These are phyloP conservation scores for Crotalus horridus DNA, from an alignment of 2,113 vertebrate genomes.

Conservation along the genomic window DNA sequence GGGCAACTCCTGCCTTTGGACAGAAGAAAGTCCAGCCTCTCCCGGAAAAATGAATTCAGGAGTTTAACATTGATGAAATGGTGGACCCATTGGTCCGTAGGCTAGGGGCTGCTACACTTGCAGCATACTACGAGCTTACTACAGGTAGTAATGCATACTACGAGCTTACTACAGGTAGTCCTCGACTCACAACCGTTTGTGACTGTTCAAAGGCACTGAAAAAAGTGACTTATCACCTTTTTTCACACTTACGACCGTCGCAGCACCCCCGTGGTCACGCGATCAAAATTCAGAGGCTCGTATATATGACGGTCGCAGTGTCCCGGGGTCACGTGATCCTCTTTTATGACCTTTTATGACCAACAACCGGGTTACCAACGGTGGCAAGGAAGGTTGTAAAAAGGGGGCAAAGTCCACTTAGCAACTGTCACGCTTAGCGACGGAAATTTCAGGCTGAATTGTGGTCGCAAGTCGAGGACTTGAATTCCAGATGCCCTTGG, in stretches of 20 bases:
- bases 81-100: neutral
- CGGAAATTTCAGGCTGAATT: neutral
- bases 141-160: neutral
- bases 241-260: neutral
- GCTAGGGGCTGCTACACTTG: neutral
- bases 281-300: neutral
- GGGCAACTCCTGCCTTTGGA: neutral
- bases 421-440: neutral
- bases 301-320: no score
- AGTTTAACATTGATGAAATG: neutral
- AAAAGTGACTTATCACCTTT: neutral
- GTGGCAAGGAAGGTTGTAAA: neutral
- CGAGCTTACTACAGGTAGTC: neutral
- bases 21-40: neutral
- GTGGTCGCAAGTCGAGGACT: neutral
- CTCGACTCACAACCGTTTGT: neutral
- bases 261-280: no score
- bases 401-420: neutral
- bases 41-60: neutral
- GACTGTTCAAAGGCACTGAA: neutral
- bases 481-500: neutral
- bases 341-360: neutral
- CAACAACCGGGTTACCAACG: rapidly evolving
- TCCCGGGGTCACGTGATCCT: no score
- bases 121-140: neutral